A percentile compares a stretch with the other conserved stretches of the same genome.
These are phyloP conservation scores for Pyrgus malvae DNA, from an alignment of 2,888 invertebrate species.

Conservation along the genomic window DNA sequence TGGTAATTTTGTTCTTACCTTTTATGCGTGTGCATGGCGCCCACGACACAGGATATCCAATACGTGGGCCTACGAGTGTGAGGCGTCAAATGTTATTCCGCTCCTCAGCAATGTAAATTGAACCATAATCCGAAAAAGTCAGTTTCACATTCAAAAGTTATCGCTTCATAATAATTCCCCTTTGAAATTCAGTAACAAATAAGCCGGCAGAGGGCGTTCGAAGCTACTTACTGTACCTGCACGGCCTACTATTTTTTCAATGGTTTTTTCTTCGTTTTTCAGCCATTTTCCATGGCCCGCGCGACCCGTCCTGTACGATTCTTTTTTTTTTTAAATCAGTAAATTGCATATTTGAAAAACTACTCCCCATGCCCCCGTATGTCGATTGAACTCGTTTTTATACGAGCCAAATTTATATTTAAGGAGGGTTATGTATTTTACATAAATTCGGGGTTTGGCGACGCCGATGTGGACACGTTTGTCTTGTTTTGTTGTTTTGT, in stretches of 20 bases:
- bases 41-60: no score
- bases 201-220: conserved; percentile 50
- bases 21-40: no score
- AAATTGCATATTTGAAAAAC: conserved; percentile 81
- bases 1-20: no score
- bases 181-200: conserved; percentile 47
- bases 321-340: conserved; percentile 77
- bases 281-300: conserved; percentile 65
- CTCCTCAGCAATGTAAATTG: no score
- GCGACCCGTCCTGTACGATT: conserved; percentile 51
- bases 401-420: conserved; percentile 38
- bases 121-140: background rate
- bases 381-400: conserved; percentile 46
- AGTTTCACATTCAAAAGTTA: conserved; percentile 16
- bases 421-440: conserved; percentile 29
- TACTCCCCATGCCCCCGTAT: conserved; percentile 51
- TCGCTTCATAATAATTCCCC: conserved; percentile 8
- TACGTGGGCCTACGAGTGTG: no score
- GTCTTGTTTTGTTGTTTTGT: background rate
- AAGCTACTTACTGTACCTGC: conserved; percentile 70
- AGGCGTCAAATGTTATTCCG: no score
- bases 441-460: background rate
- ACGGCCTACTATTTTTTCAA: conserved; percentile 62
- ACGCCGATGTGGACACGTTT: no score
- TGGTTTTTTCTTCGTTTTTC: conserved; percentile 63